phyloP scores from a whole-genome alignment of 1,140 invertebrate genomes.

The Zaprionus gabonicus region DNA sequence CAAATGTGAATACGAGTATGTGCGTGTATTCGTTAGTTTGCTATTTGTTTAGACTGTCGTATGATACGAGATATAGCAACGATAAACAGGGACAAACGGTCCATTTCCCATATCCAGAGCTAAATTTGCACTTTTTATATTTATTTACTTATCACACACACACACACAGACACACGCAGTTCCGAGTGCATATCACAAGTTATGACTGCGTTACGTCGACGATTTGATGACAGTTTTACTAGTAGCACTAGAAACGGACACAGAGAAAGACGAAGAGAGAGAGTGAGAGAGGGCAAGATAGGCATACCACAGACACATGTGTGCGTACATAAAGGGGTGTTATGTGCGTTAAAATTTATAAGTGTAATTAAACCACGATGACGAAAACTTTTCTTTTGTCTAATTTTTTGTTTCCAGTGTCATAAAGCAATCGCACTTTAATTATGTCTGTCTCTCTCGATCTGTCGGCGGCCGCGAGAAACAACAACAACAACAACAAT shows the following conservation, averaged over 20 bases:
- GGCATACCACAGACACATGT: conserved; percentile 7
- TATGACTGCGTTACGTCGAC: conserved; percentile 28
- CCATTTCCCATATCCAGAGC: conserved; percentile 19
- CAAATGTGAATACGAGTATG: not conserved
- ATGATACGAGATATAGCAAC: conserved; percentile 9
- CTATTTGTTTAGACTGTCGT: conserved; percentile 19
- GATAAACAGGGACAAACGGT: conserved; percentile 32
- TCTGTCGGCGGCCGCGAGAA: not conserved
- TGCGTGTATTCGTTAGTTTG: conserved; percentile 21
- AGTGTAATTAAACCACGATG: conserved; percentile 40
- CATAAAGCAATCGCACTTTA: conserved; percentile 42
- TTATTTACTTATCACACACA: conserved; percentile 36
- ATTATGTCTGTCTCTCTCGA: conserved; percentile 25
- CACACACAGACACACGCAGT: not conserved
- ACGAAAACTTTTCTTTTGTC: conserved; percentile 32
- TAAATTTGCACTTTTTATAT: conserved; percentile 32
- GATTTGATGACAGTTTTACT: conserved; percentile 37
- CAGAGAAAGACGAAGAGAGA: not conserved
- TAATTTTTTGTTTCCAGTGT: conserved; percentile 11
- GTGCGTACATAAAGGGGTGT: conserved; percentile 7
- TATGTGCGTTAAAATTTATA: conserved; percentile 43
- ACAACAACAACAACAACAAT: not conserved
- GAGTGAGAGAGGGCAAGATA: not conserved
- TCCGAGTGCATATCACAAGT: conserved; percentile 27
- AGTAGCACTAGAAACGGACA: conserved; percentile 16